Base-by-base conservation (phyloP, 2,888 invertebrate genomes). In the Melanotus villosus region DNA sequence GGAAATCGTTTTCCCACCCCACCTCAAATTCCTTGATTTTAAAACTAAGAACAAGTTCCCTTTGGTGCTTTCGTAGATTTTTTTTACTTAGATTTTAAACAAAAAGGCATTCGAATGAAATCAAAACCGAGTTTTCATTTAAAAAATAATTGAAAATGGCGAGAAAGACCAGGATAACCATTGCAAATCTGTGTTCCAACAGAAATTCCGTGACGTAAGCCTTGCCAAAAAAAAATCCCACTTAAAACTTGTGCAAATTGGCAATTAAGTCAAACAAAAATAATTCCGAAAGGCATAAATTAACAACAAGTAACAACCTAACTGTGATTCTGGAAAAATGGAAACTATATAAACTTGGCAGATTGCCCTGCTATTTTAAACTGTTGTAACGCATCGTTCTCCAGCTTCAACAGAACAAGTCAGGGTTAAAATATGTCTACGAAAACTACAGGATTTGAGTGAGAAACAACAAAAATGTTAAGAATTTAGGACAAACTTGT, bases 261-360 rank as follows among this genome's bases (percentile, higher is more conserved):
- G 47, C 47, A 47, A n/a, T 16, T 23, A 47, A 47, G 21, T 47
- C 47, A 60, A 45, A 34, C 36, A 50, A 45, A 16, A 47, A 7
- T 32, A 30, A 34, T 47, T 60, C 19, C 30, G 32, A 36, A 19
- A 18, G 14, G 30, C n/a, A 5, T 41, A 50, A 57, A 65, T 65
- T 65, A 65, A 23, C 50, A 36, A 30, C 14, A 26, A n/a, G 45
- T 32, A 43, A n/a, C 34, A 47, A 18, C 19, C 52, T 67, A 43
- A 16, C 36, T 60, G 38, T 56, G 38, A 67, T 52, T 41, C 52
- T 54, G 50, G 21, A 67, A 60, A 68, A 62, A 60, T 65, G 45
- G 36, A 65, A 65, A 60, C 65, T 56, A 63, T 59, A 60, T 70
- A 62, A 47, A 4, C 26, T 43, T 70, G 70, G 70, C 70, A 70